phyloP scores from a whole-genome alignment of 2,888 invertebrate species.

The Lordiphosa fenestrarum region DNA sequence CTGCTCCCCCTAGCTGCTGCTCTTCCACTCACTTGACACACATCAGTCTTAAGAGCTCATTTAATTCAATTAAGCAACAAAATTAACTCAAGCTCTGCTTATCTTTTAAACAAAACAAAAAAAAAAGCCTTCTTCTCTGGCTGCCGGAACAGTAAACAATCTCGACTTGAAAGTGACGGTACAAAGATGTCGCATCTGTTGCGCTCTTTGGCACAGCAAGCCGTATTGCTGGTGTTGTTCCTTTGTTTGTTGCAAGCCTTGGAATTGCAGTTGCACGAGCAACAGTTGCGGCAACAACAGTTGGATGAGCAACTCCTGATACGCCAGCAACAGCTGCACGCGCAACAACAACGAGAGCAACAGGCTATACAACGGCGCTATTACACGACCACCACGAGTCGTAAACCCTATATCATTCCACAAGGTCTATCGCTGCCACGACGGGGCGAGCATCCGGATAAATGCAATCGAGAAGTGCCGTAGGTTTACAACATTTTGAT shows the following conservation, averaged over 20 bases:
- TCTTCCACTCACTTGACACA: constrained; percentile 27
- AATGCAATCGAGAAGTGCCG: constrained; percentile 76
- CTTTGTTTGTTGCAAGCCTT: constrained; percentile 56
- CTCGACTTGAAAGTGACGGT: constrained; percentile 38
- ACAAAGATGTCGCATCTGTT: constrained; percentile 43
- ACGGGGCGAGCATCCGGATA: constrained; percentile 65
- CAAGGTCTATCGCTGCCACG: constrained; percentile 71
- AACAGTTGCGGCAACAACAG: constrained; percentile 47
- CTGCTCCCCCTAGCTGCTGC: neutral
- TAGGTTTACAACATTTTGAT: constrained; percentile 44
- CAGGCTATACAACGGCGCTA: constrained; percentile 48
- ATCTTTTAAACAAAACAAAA: constrained; percentile 35
- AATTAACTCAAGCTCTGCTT: constrained; percentile 41
- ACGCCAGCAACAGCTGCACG: constrained; percentile 42
- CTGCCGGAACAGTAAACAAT: constrained; percentile 57
- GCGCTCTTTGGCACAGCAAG: constrained; percentile 51
- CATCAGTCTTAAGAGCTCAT: constrained; percentile 26
- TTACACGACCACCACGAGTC: constrained; percentile 72
- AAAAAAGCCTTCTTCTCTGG: constrained; percentile 44
- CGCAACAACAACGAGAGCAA: constrained; percentile 53
- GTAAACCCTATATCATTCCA: constrained; percentile 62
- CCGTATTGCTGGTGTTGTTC: constrained; percentile 57
- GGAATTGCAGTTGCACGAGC: constrained; percentile 56
- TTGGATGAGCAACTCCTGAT: constrained; percentile 47
- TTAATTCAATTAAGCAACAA: constrained; percentile 49